Conservation (phyloP, 2,797 vertebrate genomes). For the Oceanodroma leucorhoa region DNA sequence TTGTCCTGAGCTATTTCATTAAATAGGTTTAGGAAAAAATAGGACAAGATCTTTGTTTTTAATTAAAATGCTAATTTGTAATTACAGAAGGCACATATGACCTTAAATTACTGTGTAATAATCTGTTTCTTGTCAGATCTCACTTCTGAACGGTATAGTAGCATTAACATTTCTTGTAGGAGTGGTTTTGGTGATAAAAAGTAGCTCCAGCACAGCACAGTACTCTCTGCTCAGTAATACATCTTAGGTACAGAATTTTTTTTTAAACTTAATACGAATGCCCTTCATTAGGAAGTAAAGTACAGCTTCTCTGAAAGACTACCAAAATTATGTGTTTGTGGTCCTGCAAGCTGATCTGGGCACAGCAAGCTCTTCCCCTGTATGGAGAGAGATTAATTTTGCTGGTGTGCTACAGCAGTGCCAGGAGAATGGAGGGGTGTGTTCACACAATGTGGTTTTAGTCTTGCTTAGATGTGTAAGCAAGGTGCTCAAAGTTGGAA, state of each 20-base stretch:
- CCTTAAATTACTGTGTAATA: neutral
- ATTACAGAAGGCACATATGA: neutral
- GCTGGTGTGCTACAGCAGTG: neutral
- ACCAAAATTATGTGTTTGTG: neutral
- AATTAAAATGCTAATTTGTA: conserved; percentile 42
- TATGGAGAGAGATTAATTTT: neutral
- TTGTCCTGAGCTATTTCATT: neutral
- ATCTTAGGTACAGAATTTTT: neutral
- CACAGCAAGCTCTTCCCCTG: neutral
- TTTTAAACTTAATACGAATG: neutral
- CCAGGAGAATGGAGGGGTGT: neutral
- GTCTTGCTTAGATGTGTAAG: neutral
- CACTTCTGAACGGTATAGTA: neutral
- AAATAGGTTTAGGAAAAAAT: neutral
- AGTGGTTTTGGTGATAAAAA: neutral
- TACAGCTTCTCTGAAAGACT: neutral
- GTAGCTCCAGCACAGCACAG: neutral
- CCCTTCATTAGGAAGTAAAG: neutral
- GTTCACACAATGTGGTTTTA: accelerated
- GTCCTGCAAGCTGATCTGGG: neutral
- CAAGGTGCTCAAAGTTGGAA: neutral
- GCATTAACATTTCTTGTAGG: neutral
- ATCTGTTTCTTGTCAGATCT: neutral
- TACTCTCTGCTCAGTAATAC: neutral
- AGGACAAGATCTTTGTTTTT: neutral